phyloP scores from a whole-genome alignment of 2,797 vertebrate genomes.

The Crax fasciolata region DNA sequence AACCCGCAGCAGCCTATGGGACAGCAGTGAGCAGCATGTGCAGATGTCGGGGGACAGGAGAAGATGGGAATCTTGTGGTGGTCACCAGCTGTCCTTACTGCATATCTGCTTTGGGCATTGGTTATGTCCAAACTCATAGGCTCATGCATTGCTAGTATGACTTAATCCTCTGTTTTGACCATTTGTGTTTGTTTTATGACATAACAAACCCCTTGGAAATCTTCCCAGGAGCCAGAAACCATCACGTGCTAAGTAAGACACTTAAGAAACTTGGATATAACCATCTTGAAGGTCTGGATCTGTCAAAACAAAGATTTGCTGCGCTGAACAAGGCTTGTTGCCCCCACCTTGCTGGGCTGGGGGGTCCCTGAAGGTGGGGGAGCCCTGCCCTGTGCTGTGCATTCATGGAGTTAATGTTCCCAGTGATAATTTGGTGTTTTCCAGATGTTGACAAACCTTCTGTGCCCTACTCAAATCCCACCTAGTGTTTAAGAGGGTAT shows the following conservation, averaged over 20 bases:
- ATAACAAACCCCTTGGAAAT: background rate
- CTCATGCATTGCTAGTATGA: background rate
- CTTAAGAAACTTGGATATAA: background rate
- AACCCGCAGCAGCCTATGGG: background rate
- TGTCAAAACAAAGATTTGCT: background rate
- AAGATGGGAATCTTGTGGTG: background rate
- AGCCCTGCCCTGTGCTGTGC: background rate
- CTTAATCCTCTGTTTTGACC: background rate
- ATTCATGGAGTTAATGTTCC: fast-evolving
- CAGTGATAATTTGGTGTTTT: background rate
- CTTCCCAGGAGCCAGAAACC: background rate
- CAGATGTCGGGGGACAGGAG: background rate
- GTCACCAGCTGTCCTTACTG: background rate
- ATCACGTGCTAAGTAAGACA: background rate
- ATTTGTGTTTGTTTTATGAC: background rate
- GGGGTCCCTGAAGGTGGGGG: background rate
- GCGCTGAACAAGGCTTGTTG: background rate
- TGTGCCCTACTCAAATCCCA: background rate
- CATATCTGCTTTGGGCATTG: background rate
- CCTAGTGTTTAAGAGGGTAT: background rate
- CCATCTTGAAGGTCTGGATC: background rate
- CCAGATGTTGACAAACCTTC: background rate
- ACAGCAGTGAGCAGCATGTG: background rate
- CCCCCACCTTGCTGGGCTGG: background rate
- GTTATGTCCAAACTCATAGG: background rate